Evolutionary conservation across 64 coral and sea anemone species (phyloP), one percentile per base, ranked within the genome.

Genomic region (Pocillopora verrucosa): DNA sequence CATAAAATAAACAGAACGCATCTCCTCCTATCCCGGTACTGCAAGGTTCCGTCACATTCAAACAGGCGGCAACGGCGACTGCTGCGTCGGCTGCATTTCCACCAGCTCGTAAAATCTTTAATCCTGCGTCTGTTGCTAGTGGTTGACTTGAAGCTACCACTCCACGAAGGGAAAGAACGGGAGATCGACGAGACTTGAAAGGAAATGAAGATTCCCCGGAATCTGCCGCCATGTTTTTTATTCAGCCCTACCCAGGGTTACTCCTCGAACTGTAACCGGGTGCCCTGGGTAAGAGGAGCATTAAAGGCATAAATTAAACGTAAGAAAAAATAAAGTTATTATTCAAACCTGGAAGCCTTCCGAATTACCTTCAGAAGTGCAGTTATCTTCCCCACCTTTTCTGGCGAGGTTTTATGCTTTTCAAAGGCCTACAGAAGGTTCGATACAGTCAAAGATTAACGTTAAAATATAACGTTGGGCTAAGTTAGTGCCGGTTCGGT

Each of bases 81-180:
- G 90, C 88, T 61, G 97, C 97, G 87, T 99, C 97, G n/a, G 94
- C 97, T 69, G 97, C 97, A 99, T 99, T 99, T 12, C 97, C 97
- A 56, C 97, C 97, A 41, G 61, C 57, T 36, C 86, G 90, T 3
- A 99, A 80, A 84, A 99, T 91, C 78, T 90, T 83, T 34, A 90
- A 60, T 76, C 97, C 97, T 68, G 95, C 84, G 60, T 93, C 84
- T 59, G 97, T 93, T 36, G 94, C 97, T 13, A 99, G 78, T 16
- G 97, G 93, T 34, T 99, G 90, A 72, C 88, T 93, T 22, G 93
- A 93, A 37, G 93, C 94, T 11, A 95, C 97, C 64, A 78, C 88
- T 60, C 93, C 97, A 89, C 95, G 87, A 1, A 93, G 41, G 61
- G 90, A 99, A 35, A 99, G 56, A 13, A 99, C 94, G 30, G 97